phyloP scores from a whole-genome alignment of 2,113 vertebrate genomes.

The Panthera uncia region DNA sequence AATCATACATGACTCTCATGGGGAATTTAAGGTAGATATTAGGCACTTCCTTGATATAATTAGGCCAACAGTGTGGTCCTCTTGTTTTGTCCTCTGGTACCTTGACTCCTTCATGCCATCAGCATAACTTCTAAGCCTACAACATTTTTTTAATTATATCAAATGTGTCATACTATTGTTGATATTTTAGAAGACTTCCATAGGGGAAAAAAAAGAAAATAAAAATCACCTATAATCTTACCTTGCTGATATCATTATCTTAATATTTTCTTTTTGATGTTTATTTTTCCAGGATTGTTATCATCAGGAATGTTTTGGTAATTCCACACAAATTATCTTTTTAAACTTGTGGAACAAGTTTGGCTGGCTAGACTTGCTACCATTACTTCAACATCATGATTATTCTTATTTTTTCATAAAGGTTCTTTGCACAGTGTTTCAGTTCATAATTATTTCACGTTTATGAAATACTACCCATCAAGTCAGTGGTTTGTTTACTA shows the following conservation, averaged over 20 bases:
- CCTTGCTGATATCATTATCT: not conserved
- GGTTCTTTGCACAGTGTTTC: not conserved
- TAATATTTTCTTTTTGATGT: not conserved
- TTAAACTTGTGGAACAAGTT: constrained; percentile 4
- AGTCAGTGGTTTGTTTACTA: not conserved
- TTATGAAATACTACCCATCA: not conserved
- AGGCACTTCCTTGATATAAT: not conserved
- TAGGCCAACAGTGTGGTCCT: not conserved
- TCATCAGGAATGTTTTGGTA: constrained; percentile 27
- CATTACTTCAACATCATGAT: not conserved
- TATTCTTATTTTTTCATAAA: not conserved
- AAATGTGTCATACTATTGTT: not conserved
- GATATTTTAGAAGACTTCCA: not conserved
- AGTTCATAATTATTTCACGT: not conserved
- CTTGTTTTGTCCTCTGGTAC: not conserved
- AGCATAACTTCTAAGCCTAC: not conserved
- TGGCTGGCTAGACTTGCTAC: constrained; percentile 27
- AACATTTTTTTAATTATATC: constrained; percentile 2
- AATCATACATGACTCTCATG: constrained; percentile 4
- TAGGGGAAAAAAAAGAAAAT: not conserved
- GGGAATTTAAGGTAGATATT: not conserved
- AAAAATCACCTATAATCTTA: not conserved
- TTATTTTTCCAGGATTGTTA: constrained; percentile 38
- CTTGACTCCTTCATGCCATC: not conserved
- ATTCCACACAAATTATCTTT: constrained; percentile 51